Evolutionary conservation across 2,797 vertebrate species (phyloP).

Genomic region (Tinamus major): DNA sequence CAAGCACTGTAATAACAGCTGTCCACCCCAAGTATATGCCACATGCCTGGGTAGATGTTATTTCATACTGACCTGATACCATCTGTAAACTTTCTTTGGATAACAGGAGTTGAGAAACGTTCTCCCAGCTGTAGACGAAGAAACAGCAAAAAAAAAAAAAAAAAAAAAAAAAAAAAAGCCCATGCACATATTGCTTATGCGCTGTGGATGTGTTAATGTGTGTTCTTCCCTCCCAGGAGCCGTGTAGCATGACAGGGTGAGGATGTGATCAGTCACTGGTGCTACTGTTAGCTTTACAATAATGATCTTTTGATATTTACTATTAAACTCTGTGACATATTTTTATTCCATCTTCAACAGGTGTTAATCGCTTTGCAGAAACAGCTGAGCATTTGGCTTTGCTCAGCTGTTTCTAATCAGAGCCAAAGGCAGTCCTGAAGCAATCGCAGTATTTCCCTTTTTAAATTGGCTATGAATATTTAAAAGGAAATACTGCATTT

Average conservation of each 20-base stretch:
- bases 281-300: conserved; percentile 42
- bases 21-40: neutral
- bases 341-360: conserved; percentile 68
- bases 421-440: conserved; percentile 67
- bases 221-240: neutral
- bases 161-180: neutral
- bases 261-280: neutral
- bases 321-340: conserved; percentile 37
- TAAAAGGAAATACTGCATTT: conserved; percentile 52
- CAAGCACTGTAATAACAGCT: neutral
- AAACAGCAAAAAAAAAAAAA: neutral
- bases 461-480: conserved; percentile 60
- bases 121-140: neutral
- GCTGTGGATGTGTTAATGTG: neutral
- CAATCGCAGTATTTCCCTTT: conserved; percentile 23
- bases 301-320: conserved; percentile 63
- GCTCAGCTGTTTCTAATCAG: conserved; percentile 68
- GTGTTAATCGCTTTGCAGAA: conserved; percentile 71
- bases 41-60: neutral
- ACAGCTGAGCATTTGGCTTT: conserved; percentile 59
- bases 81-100: neutral
- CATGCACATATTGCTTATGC: neutral
- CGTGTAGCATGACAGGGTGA: neutral
- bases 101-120: neutral
- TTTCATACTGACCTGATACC: neutral